Base-by-base conservation (phyloP, 2,888 invertebrate species). In the Charanyca ferruginea region DNA sequence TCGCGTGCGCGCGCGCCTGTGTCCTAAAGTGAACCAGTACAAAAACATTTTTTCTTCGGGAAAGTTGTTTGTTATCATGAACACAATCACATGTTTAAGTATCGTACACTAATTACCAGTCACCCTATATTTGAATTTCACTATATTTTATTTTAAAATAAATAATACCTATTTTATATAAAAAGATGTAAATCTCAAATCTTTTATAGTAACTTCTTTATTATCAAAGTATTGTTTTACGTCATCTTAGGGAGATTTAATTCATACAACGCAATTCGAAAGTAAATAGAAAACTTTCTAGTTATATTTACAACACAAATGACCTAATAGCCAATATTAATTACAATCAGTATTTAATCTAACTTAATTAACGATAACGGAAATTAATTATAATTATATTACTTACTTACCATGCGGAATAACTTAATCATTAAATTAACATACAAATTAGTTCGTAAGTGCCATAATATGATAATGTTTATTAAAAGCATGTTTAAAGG, bases 401-500 rank as follows among this genome's bases (percentile, higher is more conserved):
- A 66, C 5, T 25, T 35, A 57, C 20, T 32, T 48, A 53, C 32
- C 23, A 42, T 57, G 45, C 35, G 32, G 42, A 54, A 45, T 71
- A 55, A 52, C 42, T 51, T 67, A 52, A 66, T 80, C 35, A 73
- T 54, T 68, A 49, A 28, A 70, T 73, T 78, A 68, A 62, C 57
- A 68, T 66, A 66, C 44, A 57, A 74, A 81, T 70, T 74, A 78
- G 67, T 57, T 72, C 23, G 18, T 69, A 71, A 79, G 82, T 80
- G 80, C 80, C 80, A 81, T 81, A 81, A 48, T 61, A 67, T 32
- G 52, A 66, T 55, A 51, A 67, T 57, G 9, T 53, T 59, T 52
- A 41, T 47, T 16, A 18, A n/a, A 13, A 38, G 28, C 58, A 59
- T 13, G 16, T 52, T 49, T 45, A 8, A 22, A 45, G 35, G 35